Evolutionary conservation across 37 sponge, comb jelly and placozoan genomes (phyloP).

Genomic region (Hormiphora californensis): DNA sequence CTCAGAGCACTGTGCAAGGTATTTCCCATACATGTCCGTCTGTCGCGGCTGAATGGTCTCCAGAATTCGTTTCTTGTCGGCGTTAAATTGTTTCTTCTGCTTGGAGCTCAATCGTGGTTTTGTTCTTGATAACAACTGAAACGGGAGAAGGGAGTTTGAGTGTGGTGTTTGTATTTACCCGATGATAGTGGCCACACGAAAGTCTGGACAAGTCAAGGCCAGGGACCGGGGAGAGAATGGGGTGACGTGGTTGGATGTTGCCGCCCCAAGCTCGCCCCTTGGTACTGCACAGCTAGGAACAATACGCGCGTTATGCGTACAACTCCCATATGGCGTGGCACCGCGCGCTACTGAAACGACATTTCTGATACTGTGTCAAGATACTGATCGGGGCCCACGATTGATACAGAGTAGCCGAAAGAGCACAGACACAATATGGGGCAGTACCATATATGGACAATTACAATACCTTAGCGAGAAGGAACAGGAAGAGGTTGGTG

Average conservation of each 20-base stretch:
- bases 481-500: slow-evolving; percentile 25
- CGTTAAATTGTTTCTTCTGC: background rate
- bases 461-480: slow-evolving; percentile 44
- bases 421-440: too few species aligned
- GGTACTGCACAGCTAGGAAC: too few species aligned
- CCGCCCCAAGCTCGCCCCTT: too few species aligned
- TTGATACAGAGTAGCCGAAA: background rate
- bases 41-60: slow-evolving; percentile 17
- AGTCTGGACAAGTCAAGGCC: too few species aligned
- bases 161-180: too few species aligned
- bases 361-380: too few species aligned
- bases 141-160: too few species aligned
- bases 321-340: background rate
- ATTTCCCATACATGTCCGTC: slow-evolving; percentile 27
- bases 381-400: background rate
- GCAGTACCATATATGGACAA: too few species aligned
- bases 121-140: slow-evolving; percentile 45
- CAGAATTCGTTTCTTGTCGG: background rate
- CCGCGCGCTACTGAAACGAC: background rate
- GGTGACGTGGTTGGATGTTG: too few species aligned
- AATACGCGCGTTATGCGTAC: background rate
- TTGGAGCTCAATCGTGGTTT: background rate
- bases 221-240: too few species aligned
- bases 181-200: too few species aligned
- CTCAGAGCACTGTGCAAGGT: slow-evolving; percentile 31